These are phyloP conservation scores for Drosophila lacertosa DNA, from an alignment of 1,140 invertebrate genomes.

Conservation along the genomic window DNA sequence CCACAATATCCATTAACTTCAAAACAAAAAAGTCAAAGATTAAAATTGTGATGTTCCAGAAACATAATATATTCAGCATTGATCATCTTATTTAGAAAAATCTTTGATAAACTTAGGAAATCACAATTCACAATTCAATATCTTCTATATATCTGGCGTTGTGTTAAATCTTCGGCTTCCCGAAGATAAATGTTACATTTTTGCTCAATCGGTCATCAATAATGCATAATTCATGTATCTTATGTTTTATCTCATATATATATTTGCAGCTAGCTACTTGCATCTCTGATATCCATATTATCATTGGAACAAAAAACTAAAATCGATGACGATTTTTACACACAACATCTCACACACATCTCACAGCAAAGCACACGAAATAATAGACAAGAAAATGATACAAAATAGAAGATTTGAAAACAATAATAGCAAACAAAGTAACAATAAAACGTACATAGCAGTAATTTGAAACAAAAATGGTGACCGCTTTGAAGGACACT, in stretches of 20 bases:
- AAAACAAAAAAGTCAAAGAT: too few species aligned
- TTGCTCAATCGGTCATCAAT: too few species aligned
- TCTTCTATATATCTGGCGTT: too few species aligned
- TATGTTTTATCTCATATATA: not conserved
- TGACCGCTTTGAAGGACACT: not conserved
- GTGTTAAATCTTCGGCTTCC: too few species aligned
- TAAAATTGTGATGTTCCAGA: too few species aligned
- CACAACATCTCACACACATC: not conserved
- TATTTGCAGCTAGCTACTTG: slow-evolving; percentile 53
- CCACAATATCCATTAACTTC: too few species aligned
- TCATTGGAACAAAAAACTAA: not conserved
- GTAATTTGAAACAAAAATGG: slow-evolving; percentile 20
- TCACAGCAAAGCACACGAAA: not conserved
- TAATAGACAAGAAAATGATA: not conserved
- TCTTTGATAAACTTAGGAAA: too few species aligned
- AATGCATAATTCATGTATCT: not conserved
- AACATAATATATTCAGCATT: too few species aligned
- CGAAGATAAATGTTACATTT: too few species aligned
- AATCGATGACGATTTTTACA: slow-evolving; percentile 2
- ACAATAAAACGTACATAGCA: slow-evolving; percentile 7
- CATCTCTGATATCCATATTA: slow-evolving; percentile 53
- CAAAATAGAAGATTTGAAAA: not conserved
- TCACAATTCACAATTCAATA: too few species aligned
- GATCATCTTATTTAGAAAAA: too few species aligned
- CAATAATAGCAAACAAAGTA: not conserved